Evolutionary conservation across 2,888 invertebrate genomes (phyloP), one percentile per base, ranked within the genome.

Genomic region (Neelides folsomi): DNA sequence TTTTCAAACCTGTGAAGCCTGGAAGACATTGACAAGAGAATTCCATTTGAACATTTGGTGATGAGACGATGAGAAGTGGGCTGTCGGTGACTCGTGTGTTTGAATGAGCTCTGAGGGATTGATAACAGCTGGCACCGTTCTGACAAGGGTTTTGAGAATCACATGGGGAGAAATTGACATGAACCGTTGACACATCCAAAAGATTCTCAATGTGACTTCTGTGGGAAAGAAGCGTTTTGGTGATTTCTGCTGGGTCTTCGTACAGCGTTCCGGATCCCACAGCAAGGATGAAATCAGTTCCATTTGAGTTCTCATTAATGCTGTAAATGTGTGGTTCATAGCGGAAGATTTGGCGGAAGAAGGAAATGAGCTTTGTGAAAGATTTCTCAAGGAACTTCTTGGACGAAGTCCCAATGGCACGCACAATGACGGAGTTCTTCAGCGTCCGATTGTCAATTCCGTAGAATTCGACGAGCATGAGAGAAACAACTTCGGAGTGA

Each of bases 401-500:
- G 0, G 87, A 80, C 0, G 81, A 80, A 67, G 83, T 77, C 66
- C 86, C 85, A 2, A 77, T 73, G 40, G 92, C 75, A 64, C 82
- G 77, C 13, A 92, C 69, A 0, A 86, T 83, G 1, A 90, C 74
- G 9, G 87, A 86, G 69, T 89, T 85, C 50, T 83, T 82, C 4
- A 94, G 77, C 0, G 90, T 90, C 12, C 72, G 71, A 67, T 90
- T 89, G 62, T 82, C 81, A 68, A 90, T 87, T 2, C 78, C 76
- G 47, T 83, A 74, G 67, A 89, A 88, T 67, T 86, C 83, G 0
- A 94, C 79, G 5, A 82, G 83, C 2, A 90, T 82, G 7, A 83
- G 83, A 1, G 92, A 93, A n/a, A 80, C 73, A 0, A 93, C 93
- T 70, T 87, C 84, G 51, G 78, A 76, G 67, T 90, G 89, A 62